Conservation (phyloP, 1,140 invertebrate species). For the Papilio helenus region DNA sequence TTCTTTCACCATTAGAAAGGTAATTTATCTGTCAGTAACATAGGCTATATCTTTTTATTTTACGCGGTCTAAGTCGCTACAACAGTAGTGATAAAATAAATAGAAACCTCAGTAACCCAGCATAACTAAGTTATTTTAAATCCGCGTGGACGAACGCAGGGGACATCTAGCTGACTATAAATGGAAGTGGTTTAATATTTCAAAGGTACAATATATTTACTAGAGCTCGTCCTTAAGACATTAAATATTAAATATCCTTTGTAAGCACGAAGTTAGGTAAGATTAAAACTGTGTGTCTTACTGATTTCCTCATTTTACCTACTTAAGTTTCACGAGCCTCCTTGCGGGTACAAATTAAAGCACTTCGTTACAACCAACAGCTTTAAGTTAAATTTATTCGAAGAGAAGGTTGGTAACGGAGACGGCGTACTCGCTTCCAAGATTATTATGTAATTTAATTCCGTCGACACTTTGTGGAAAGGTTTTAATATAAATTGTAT, state of each 20-base stretch:
- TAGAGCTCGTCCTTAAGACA: slow-evolving; percentile 3
- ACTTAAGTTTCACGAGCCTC: slow-evolving; percentile 15
- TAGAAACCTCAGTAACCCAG: too few species aligned
- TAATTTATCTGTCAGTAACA: too few species aligned
- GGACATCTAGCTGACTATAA: too few species aligned
- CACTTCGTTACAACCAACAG: slow-evolving; percentile 29
- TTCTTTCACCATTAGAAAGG: too few species aligned
- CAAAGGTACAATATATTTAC: slow-evolving; percentile 9
- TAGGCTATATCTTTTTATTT: too few species aligned
- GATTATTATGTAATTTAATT: slow-evolving; percentile 51
- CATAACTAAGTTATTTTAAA: too few species aligned
- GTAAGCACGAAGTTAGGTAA: background rate
- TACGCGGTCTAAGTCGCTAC: too few species aligned
- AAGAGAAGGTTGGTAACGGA: background rate
- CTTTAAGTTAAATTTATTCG: slow-evolving; percentile 30
- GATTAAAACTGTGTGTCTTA: slow-evolving; percentile 31
- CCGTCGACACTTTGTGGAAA: slow-evolving; percentile 40
- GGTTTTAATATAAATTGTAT: slow-evolving; percentile 40
- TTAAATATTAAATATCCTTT: slow-evolving; percentile 1
- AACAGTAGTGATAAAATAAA: too few species aligned
- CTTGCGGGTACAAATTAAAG: slow-evolving; percentile 33
- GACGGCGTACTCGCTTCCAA: slow-evolving; percentile 42
- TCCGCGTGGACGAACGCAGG: too few species aligned
- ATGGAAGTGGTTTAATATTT: background rate
- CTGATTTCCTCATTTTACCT: slow-evolving; percentile 34